A percentile compares a stretch with the other conserved stretches of the same genome.
These are phyloP conservation scores for Bradypodion ventrale DNA, from an alignment of 2,797 vertebrate genomes.

Conservation along the genomic window DNA sequence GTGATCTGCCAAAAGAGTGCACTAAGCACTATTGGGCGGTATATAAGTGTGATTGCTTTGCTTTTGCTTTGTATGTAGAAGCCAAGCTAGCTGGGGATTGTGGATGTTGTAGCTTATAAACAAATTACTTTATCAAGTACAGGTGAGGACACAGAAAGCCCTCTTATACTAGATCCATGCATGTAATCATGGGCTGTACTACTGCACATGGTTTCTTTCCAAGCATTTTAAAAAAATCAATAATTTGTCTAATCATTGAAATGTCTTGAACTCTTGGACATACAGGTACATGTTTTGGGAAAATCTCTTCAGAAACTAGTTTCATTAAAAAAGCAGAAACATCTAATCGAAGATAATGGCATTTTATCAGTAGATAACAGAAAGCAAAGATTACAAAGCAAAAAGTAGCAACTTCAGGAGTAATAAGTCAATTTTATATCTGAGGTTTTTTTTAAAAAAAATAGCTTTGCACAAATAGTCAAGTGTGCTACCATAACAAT, in stretches of 20 bases:
- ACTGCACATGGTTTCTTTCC: not conserved
- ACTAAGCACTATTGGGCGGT: no score
- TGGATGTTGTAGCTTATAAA: no score
- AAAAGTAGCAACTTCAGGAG: conserved; percentile 16
- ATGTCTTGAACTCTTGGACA: not conserved
- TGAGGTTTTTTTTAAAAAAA: not conserved
- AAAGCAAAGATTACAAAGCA: not conserved
- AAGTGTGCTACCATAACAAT: conserved; percentile 1
- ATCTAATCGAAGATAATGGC: not conserved
- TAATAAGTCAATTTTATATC: not conserved
- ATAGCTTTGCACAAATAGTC: conserved; percentile 1
- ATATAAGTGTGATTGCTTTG: no score
- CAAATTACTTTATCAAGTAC: no score
- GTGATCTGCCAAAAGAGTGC: no score
- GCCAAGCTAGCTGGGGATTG: no score
- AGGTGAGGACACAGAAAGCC: no score
- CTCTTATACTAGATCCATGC: no score
- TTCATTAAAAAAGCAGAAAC: not conserved
- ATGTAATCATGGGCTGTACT: no score
- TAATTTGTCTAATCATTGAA: not conserved
- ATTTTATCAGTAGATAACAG: conserved; percentile 33
- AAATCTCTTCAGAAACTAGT: conserved; percentile 12
- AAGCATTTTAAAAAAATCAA: not conserved
- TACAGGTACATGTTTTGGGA: conserved; percentile 1
- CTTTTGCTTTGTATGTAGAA: no score